Percentiles rank a stretch among this genome's conserved stretches.
These are phyloP conservation scores for Gila robusta DNA, from an alignment of 2,797 vertebrate species.

Conservation along the genomic window DNA sequence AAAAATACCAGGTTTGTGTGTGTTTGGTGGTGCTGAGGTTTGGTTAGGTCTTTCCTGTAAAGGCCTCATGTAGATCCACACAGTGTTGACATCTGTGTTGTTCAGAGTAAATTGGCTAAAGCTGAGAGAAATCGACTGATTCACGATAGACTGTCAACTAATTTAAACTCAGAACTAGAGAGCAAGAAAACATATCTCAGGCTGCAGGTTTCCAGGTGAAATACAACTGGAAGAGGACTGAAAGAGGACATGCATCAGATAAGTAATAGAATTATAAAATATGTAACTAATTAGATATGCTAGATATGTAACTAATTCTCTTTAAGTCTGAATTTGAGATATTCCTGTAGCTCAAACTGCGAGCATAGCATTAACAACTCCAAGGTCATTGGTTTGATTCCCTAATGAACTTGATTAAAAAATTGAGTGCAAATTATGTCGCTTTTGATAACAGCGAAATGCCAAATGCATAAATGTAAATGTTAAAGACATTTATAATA, in stretches of 20 bases:
- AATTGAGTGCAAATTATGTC: background rate
- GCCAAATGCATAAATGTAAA: background rate
- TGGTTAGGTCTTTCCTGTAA: background rate
- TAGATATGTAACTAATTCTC: background rate
- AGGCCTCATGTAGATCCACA: constrained; percentile 14
- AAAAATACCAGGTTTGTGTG: constrained; percentile 26
- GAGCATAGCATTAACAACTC: background rate
- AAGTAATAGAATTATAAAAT: background rate
- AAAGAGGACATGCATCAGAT: no score
- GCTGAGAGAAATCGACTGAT: constrained; percentile 22
- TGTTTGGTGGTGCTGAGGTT: constrained; percentile 1
- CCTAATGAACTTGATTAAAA: background rate
- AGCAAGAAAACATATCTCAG: background rate
- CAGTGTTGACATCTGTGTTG: constrained; percentile 15
- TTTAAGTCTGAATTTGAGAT: background rate
- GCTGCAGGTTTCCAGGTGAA: constrained; percentile 19
- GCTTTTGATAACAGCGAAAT: background rate
- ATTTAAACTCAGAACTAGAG: background rate
- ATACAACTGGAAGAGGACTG: constrained; percentile 7
- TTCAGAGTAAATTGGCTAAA: constrained; percentile 33
- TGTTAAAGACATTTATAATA: background rate
- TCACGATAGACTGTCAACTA: background rate
- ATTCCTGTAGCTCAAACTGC: background rate
- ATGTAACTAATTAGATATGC: no score
- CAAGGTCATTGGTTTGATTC: background rate